Evolutionary conservation across 1,140 invertebrate species (phyloP), one percentile per base, ranked within the genome.

Genomic region (Drosophila erecta): DNA sequence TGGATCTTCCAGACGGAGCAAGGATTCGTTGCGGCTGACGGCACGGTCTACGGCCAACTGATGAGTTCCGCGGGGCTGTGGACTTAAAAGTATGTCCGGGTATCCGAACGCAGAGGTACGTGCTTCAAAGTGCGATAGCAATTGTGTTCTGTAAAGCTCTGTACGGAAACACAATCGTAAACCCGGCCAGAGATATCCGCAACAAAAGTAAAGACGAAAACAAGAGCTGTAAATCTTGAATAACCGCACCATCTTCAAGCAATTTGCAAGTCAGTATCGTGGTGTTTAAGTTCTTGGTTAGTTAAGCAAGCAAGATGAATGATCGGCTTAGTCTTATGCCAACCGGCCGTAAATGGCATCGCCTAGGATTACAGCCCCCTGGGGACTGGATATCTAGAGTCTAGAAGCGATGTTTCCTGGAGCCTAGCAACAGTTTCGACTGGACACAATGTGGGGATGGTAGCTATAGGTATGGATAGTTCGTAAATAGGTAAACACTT

Each of bases 121-220:
- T 71, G 67, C 62, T 70, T 17, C 66, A 71, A 78, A 66, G 74
- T 53, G 53, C 74, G 58, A 78, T 78, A 62, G 54, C 79, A 76
- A 57, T 33, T 60, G 30, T 20, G 65, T 57, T 81, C 60, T 74
- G 79, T 83, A 67, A 79, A 55, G 60, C 35, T 38, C 15, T 44
- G 27, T 56, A 27, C 40, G 41, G 27, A 17, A 56, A 43, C 24
- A 30, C 10, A 41, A 33, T 55, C 51, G 44, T 57, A 57, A 69
- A 61, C 41, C 44, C 38, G 15, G 54, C 20, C 15, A 24, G 54
- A 43, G 60, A 59, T 62, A 62, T 61, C 38, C 41, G 43, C 24
- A 30, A 10, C 44, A 50, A 41, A 50, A 41, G 49, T 47, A 64
- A 62, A 49, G n/a, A 24, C 24, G 24, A 37, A 40, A 43, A n/a